Percentiles rank a stretch among this genome's conserved stretches.
These are phyloP conservation scores for Harlomillsia oculata DNA, from an alignment of 1,140 invertebrate species.

Conservation along the genomic window DNA sequence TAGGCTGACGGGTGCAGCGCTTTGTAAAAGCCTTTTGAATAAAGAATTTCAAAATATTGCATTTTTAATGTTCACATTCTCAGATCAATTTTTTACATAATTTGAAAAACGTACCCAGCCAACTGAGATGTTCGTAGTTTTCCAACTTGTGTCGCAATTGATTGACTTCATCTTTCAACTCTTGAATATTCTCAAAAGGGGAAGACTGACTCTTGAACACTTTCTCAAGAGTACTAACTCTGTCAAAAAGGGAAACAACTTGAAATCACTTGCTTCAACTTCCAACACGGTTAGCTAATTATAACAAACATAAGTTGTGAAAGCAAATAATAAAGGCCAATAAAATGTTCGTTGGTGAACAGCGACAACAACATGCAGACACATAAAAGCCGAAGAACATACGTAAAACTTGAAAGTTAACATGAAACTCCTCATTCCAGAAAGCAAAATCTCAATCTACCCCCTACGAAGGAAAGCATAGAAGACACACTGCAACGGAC, in stretches of 20 bases:
- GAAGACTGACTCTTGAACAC: conserved; percentile 35
- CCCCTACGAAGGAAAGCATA: too few relatives aligned
- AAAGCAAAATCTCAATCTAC: too few relatives aligned
- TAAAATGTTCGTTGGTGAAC: too few relatives aligned
- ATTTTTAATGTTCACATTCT: background rate
- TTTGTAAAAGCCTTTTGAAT: conserved; percentile 52
- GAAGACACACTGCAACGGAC: too few relatives aligned
- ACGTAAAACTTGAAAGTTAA: too few relatives aligned
- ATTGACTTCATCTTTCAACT: conserved; percentile 55
- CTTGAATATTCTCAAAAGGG: conserved; percentile 42
- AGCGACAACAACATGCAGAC: too few relatives aligned
- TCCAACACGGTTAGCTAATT: too few relatives aligned
- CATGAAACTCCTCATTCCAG: too few relatives aligned
- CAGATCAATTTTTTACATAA: background rate
- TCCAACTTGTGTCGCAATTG: conserved; percentile 56
- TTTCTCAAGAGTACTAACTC: conserved; percentile 52
- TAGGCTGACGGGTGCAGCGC: conserved; percentile 48
- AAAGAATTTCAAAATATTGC: conserved; percentile 2
- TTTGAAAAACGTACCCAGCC: conserved; percentile 52
- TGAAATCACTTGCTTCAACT: too few relatives aligned
- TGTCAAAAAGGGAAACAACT: conserved; percentile 34
- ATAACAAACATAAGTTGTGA: background rate
- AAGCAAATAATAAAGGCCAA: background rate
- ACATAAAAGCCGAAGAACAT: too few relatives aligned
- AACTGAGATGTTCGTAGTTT: conserved; percentile 59